Percentiles rank a stretch among this genome's conserved stretches.
Evolutionary conservation across 2,888 invertebrate species (phyloP).

Genomic region (Aphrophora alni): DNA sequence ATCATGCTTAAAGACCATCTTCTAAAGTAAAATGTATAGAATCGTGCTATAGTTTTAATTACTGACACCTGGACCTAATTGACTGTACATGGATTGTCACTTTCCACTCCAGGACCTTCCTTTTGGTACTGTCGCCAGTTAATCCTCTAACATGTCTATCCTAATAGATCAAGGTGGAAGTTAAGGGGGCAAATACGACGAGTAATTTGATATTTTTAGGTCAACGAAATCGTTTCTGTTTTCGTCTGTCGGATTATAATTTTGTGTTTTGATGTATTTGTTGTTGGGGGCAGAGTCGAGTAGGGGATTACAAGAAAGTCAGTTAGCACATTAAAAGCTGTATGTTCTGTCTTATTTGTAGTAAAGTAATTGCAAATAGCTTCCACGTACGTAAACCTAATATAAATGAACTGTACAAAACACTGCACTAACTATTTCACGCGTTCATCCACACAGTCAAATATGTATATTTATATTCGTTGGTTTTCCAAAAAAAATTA

Average conservation of each 20-base stretch:
- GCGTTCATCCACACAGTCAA: too few species aligned
- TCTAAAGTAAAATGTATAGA: background rate
- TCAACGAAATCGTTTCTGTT: background rate
- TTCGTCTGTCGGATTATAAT: background rate
- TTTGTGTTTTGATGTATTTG: background rate
- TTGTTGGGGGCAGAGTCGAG: background rate
- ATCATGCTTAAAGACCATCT: too few species aligned
- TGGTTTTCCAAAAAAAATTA: too few species aligned
- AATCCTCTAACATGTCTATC: background rate
- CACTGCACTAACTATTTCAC: too few species aligned
- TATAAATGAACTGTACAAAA: too few species aligned
- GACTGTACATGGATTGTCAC: slow-evolving; percentile 26
- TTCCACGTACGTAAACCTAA: too few species aligned
- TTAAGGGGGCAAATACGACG: background rate
- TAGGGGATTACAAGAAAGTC: too few species aligned
- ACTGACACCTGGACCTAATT: slow-evolving; percentile 7
- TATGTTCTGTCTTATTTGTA: too few species aligned
- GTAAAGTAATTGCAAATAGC: too few species aligned
- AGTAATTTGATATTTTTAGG: background rate
- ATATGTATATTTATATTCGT: too few species aligned
- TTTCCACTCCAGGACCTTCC: background rate
- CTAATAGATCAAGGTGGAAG: background rate
- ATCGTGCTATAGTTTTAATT: slow-evolving; percentile 24
- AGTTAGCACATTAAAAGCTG: too few species aligned
- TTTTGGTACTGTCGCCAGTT: background rate